A percentile compares a stretch with the other conserved stretches of the same genome.
Evolutionary conservation across 2,888 invertebrate species (phyloP).

Genomic region (Rhingia rostrata): DNA sequence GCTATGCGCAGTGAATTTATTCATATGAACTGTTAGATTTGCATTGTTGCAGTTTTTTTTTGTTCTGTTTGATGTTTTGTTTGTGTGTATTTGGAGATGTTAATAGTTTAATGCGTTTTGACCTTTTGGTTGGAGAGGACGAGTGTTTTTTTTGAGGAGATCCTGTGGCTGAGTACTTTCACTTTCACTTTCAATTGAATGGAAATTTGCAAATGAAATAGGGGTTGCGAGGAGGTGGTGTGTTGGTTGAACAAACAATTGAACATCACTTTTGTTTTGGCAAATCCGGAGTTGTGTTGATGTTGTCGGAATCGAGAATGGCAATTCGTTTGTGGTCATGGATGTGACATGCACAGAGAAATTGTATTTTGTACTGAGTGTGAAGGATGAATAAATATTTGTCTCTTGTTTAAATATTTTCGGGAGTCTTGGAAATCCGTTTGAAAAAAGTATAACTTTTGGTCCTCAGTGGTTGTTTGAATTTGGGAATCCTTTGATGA

Average conservation of each 20-base stretch:
- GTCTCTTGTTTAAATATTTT: too few species aligned
- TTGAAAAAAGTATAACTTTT: too few species aligned
- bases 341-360: too few species aligned
- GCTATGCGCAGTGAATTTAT: slow-evolving; percentile 49
- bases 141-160: neutral
- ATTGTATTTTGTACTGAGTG: too few species aligned
- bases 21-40: slow-evolving; percentile 70
- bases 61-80: slow-evolving; percentile 42
- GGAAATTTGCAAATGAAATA: slow-evolving; percentile 3
- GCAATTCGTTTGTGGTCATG: too few species aligned
- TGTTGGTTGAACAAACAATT: slow-evolving; percentile 13
- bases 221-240: slow-evolving; percentile 1
- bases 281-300: too few species aligned
- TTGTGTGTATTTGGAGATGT: slow-evolving; percentile 36
- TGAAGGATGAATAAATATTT: too few species aligned
- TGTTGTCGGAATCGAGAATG: too few species aligned
- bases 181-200: slow-evolving; percentile 34
- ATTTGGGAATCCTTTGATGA: too few species aligned
- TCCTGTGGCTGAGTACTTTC: slow-evolving; percentile 51
- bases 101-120: slow-evolving; percentile 67
- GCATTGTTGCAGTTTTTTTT: slow-evolving; percentile 68
- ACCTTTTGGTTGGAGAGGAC: slow-evolving; percentile 36
- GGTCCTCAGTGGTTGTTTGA: too few species aligned
- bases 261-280: neutral
- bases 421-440: too few species aligned